Percentiles rank a stretch among this genome's conserved stretches.
Conservation (phyloP, 2,888 invertebrate genomes). For the Pachymerium ferrugineum region DNA sequence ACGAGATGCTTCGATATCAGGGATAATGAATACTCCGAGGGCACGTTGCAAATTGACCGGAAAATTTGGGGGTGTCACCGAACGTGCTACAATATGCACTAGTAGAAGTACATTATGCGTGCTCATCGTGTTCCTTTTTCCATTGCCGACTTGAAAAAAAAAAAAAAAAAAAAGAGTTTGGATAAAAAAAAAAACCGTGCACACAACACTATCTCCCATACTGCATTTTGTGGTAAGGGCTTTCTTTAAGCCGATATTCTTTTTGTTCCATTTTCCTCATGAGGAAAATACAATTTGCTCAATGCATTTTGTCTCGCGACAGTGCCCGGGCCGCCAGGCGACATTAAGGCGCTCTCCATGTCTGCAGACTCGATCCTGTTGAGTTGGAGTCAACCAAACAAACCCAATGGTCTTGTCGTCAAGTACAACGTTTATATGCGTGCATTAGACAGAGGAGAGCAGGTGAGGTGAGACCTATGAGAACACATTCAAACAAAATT, state of each 20-base stretch:
- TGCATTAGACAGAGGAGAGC: slow-evolving; percentile 28
- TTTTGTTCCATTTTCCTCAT: background rate
- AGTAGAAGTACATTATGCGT: too few relatives aligned
- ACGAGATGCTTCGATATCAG: background rate
- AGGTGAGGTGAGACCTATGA: slow-evolving; percentile 4
- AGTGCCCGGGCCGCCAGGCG: slow-evolving; percentile 36
- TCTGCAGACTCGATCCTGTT: slow-evolving; percentile 34
- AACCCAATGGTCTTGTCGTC: slow-evolving; percentile 33
- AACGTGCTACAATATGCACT: too few relatives aligned
- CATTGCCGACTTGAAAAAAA: too few relatives aligned
- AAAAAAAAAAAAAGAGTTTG: too few relatives aligned
- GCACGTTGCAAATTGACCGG: background rate
- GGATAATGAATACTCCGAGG: background rate
- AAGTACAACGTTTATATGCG: slow-evolving; percentile 36
- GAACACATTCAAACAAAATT: background rate
- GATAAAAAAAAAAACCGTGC: background rate
- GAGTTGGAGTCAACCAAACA: slow-evolving; percentile 34
- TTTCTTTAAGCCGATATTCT: too few relatives aligned
- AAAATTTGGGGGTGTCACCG: background rate
- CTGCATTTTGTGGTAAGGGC: background rate
- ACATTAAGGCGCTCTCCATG: slow-evolving; percentile 35
- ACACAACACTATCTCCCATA: background rate
- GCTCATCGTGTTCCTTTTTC: too few relatives aligned
- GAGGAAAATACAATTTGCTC: background rate
- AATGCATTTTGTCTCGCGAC: background rate